A percentile compares a stretch with the other conserved stretches of the same genome.
These are phyloP conservation scores for Podarcis lilfordi DNA, from an alignment of 2,797 vertebrate genomes.

Conservation along the genomic window DNA sequence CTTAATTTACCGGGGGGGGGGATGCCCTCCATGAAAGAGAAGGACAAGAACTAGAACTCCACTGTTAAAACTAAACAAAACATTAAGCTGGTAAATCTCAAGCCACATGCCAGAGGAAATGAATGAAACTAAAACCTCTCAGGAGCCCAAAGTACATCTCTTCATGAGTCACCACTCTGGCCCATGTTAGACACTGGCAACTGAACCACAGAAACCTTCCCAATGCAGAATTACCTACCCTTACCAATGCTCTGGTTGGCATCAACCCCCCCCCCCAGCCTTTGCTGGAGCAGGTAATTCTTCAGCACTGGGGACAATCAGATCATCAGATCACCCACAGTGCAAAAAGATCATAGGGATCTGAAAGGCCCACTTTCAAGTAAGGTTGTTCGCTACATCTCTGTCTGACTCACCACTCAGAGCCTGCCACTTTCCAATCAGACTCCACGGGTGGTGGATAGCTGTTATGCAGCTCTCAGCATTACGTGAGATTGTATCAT, in stretches of 20 bases:
- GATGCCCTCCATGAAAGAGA: not conserved
- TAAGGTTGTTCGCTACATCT: not conserved
- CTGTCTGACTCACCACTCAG: not conserved
- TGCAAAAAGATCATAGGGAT: not conserved
- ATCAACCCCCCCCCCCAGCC: not conserved
- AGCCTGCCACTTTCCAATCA: not conserved
- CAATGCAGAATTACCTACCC: not conserved
- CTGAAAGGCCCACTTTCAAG: not conserved
- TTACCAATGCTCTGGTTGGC: not conserved
- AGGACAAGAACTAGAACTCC: not conserved
- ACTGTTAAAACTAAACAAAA: not conserved
- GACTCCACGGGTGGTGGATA: not conserved
- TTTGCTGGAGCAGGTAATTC: not conserved
- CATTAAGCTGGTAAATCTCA: not conserved
- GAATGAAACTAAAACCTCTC: not conserved
- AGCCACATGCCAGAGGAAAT: not conserved
- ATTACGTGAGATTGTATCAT: too few species aligned
- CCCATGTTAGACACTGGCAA: too few species aligned
- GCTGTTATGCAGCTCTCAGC: not conserved
- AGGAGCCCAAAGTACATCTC: not conserved
- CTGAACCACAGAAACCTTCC: not conserved
- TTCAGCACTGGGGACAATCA: not conserved
- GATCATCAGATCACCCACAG: not conserved
- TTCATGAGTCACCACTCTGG: not conserved
- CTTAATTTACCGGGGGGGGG: not conserved